Evolutionary conservation across 2,888 invertebrate species (phyloP).

Genomic region (Tinea pellionella): DNA sequence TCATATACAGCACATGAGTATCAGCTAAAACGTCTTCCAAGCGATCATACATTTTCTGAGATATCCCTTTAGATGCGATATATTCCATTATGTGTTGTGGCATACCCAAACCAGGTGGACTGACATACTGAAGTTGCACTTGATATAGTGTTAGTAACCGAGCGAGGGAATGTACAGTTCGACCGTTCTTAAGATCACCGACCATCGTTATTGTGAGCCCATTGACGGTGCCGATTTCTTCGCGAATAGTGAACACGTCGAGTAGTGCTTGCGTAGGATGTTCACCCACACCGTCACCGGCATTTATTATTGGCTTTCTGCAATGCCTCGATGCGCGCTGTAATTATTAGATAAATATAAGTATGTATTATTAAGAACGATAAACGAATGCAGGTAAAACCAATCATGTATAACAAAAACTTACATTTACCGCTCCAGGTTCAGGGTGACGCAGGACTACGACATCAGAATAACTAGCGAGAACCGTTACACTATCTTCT

Average conservation of each 20-base stretch:
- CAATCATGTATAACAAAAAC: neutral
- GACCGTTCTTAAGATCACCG: slow-evolving; percentile 96
- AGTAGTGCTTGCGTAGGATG: slow-evolving; percentile 98
- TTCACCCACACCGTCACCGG: slow-evolving; percentile 97
- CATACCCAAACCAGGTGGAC: slow-evolving; percentile 89
- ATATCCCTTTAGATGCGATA: slow-evolving; percentile 81
- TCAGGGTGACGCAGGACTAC: slow-evolving; percentile 94
- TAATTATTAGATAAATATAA: slow-evolving; percentile 18
- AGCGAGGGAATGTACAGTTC: slow-evolving; percentile 98
- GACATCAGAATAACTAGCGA: slow-evolving; percentile 94
- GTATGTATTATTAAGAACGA: no score
- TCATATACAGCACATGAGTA: slow-evolving; percentile 98
- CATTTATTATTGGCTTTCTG: slow-evolving; percentile 94
- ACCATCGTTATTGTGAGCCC: slow-evolving; percentile 97
- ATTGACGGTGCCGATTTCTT: slow-evolving; percentile 99
- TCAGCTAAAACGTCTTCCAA: slow-evolving; percentile 90
- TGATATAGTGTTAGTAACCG: slow-evolving; percentile 93
- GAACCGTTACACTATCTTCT: slow-evolving; percentile 86
- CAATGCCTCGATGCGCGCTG: slow-evolving; percentile 86
- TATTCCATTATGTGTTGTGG: slow-evolving; percentile 86
- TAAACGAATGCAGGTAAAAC: neutral
- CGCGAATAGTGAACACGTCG: slow-evolving; percentile 97
- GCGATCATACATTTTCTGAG: slow-evolving; percentile 77
- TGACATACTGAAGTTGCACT: slow-evolving; percentile 92
- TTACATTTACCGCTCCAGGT: slow-evolving; percentile 89